Conservation (phyloP, 2,113 vertebrate genomes). For the Garra rufa region DNA sequence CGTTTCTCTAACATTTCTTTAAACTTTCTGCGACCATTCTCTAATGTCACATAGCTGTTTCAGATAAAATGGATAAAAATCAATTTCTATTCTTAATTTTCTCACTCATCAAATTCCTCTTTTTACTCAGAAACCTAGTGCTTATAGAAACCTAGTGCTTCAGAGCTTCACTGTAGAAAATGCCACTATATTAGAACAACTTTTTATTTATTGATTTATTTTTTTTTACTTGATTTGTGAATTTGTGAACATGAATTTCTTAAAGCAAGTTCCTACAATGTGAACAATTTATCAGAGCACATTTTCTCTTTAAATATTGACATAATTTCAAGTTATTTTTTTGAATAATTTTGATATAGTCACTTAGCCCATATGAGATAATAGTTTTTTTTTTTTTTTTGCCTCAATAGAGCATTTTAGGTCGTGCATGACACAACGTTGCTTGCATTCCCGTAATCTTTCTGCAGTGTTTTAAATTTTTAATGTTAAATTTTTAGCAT, state of each 20-base stretch:
- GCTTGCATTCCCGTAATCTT: neutral
- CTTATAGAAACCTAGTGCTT: neutral
- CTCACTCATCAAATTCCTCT: neutral
- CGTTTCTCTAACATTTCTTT: no score
- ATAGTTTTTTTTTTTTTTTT: neutral
- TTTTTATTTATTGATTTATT: no score
- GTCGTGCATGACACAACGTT: neutral
- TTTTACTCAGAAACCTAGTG: neutral
- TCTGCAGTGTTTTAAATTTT: neutral
- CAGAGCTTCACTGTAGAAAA: no score
- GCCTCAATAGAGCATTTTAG: neutral
- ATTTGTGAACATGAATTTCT: no score
- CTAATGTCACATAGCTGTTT: neutral
- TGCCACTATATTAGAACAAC: no score
- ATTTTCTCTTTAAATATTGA: no score
- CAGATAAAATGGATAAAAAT: neutral
- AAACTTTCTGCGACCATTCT: neutral
- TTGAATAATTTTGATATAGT: no score
- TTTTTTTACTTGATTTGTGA: no score
- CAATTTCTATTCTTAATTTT: no score
- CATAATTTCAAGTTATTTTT: no score
- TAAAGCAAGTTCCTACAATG: neutral
- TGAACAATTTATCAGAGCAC: no score
- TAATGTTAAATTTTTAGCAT: no score
- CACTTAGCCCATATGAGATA: neutral